Base-by-base conservation (phyloP, 2,888 invertebrate genomes). In the Trisateles emortualis region DNA sequence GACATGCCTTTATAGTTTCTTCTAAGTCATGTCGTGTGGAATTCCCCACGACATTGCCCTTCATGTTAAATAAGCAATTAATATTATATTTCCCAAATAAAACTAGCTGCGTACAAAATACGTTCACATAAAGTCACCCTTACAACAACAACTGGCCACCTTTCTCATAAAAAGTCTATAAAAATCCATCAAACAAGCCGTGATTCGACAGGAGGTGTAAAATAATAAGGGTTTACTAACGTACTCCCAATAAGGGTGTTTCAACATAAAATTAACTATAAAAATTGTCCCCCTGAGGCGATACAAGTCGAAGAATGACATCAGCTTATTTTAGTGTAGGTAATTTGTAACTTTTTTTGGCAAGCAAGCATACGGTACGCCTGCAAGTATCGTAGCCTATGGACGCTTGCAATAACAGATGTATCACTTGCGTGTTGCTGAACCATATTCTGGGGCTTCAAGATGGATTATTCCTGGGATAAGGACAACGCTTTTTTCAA, bases 151-250 rank as follows among this genome's bases (percentile, higher is more conserved):
- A 57, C 36, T 30, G 32, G 16, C 46, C 43, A 24, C 44, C 22
- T 36, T 30, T 36, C 43, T 47, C 47, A 48, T 62, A 59, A 62
- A 62, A 59, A 42, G 9, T 22, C 62, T 35, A 59, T 62, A 62
- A 62, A 61, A 62, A 62, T 56, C 54, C 38, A 39, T 52, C 47
- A 41, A 47, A 44, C 8, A n/a, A 1, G 39, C 52, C 17, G 53
- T 52, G 57, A 49, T 58, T 62, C 47, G 52, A 50, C 59, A 41
- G 42, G 17, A 46, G 41, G 39, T 51, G 46, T 54, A 59, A 59
- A 62, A 52, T 45, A 41, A 36, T 45, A 26, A 53, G 30, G 49
- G 26, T 33, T 45, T 46, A 47, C 50, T 49, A 54, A 61, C 49
- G 44, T 51, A 42, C 40, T 48, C 38, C 22, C 55, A 56, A 62